Evolutionary conservation across 2,888 invertebrate genomes (phyloP), one percentile per base, ranked within the genome.

Genomic region (Polydrusus tereticollis): DNA sequence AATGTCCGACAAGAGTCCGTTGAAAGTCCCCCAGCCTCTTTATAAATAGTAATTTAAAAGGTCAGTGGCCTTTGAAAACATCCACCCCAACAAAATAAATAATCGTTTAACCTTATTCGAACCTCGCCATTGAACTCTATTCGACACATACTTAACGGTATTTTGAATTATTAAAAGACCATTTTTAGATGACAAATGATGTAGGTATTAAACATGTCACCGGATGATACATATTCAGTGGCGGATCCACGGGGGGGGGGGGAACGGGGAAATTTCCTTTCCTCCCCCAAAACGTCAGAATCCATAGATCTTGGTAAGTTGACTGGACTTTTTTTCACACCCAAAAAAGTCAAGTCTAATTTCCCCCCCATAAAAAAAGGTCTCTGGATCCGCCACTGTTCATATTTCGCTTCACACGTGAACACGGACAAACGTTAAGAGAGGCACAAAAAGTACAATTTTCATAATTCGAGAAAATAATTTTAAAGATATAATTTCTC

Each of bases 81-180:
- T 50, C 14, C 50, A 50, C 50, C 50, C 50, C 14, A 50, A 23
- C 14, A 26, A 50, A 50, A 7, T 23, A 50, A 50, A 50, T 50
- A 14, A 45, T 45, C 8, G 45, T 1, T 43, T 45, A 45, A 45
- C 45, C 45, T 26, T 23, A 26, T 50, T 23, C 14, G 14, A 14
- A 26, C n/a, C 14, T 6, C 23, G 50, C 14, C 1, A 21, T 50
- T 50, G 26, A 50, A 50, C 26, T 23, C 50, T 26, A 50, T 26
- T n/a, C 26, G 26, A 26, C 50, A 50, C 23, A n/a, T n/a, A n/a
- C n/a, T n/a, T n/a, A 26, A 50, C 23, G 23, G 14, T 50, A 50
- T 23, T 26, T 14, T 14, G 23, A n/a, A 23, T 50, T 50, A 50
- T 50, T 26, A 26, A 50, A 26, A n/a, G 26, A n/a, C 6, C 50